Evolutionary conservation across 2,888 invertebrate species (phyloP).

Genomic region (Polydrusus tereticollis): DNA sequence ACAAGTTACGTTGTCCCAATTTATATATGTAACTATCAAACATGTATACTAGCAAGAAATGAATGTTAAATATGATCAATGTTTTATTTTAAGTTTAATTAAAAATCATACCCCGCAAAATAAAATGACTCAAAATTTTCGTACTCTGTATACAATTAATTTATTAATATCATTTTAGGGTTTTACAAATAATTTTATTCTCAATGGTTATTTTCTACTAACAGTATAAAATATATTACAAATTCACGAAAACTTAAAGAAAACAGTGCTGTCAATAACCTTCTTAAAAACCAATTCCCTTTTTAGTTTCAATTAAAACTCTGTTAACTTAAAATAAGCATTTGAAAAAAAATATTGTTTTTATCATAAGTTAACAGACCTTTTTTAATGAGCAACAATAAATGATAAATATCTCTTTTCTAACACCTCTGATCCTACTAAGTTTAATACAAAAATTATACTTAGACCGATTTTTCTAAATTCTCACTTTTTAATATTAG

Average conservation of each 20-base stretch:
- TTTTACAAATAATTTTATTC: constrained; percentile 42
- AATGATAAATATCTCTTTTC: constrained; percentile 7
- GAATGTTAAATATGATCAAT: too few species aligned
- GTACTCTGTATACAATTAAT: constrained; percentile 42
- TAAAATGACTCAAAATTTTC: neutral
- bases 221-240: constrained; percentile 48
- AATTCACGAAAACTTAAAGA: constrained; percentile 38
- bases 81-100: too few species aligned
- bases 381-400: constrained; percentile 25
- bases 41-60: too few species aligned
- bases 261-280: constrained; percentile 17
- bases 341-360: neutral
- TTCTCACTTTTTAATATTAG: constrained; percentile 52
- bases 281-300: constrained; percentile 26
- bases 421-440: constrained; percentile 25
- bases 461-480: constrained; percentile 53
- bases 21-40: too few species aligned
- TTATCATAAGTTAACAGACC: constrained; percentile 8
- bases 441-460: constrained; percentile 51
- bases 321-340: constrained; percentile 15
- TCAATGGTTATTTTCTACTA: constrained; percentile 36
- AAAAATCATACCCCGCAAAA: too few species aligned
- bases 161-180: constrained; percentile 45
- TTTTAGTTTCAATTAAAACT: neutral
- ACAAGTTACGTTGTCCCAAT: too few species aligned